Base-by-base conservation (phyloP, 2,888 invertebrate species). In the Diadegma fenestrale region DNA sequence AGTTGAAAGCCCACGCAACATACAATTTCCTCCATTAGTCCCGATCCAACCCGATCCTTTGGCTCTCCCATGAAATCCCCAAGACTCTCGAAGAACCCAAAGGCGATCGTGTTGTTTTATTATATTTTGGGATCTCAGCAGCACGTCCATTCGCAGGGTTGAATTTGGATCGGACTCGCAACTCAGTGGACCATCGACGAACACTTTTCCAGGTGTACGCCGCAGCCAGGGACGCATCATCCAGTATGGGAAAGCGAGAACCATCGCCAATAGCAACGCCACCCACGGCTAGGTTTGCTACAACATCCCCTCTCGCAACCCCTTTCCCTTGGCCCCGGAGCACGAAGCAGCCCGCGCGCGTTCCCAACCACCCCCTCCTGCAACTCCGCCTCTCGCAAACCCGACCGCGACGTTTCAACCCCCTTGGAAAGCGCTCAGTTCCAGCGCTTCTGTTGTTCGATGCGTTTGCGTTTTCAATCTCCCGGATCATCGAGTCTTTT, bases 391-490 rank as follows among this genome's bases (percentile, higher is more conserved):
- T 58, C 43, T 48, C 37, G 45, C 78, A 51, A 66, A 76, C 80
- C 64, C 80, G 41, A n/a, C 19, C 51, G 81, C 83, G 86, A 89
- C 81, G 87, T 85, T 87, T 88, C 92, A 90, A 90, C 89, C 91
- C 89, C 89, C 88, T 82, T 81, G 51, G 58, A 54, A 80, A 78
- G 41, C 72, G 68, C 77, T 92, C 92, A 93, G 93, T 93, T 91
- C 89, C 90, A 91, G 91, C 93, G 93, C 92, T 92, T 92, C 92
- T 89, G 90, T 87, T 90, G 91, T 87, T 90, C 89, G 86, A 89
- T 89, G 88, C 91, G 90, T 88, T 88, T 87, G 88, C 64, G 73
- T 88, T 87, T 87, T 64, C 48, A 30, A 68, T 63, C 71, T 63
- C 71, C 45, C 54, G 69, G 30, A 22, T 12, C 72, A 41, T n/a